phyloP scores from a whole-genome alignment of 2,113 vertebrate species.

The Amphiprion percula region DNA sequence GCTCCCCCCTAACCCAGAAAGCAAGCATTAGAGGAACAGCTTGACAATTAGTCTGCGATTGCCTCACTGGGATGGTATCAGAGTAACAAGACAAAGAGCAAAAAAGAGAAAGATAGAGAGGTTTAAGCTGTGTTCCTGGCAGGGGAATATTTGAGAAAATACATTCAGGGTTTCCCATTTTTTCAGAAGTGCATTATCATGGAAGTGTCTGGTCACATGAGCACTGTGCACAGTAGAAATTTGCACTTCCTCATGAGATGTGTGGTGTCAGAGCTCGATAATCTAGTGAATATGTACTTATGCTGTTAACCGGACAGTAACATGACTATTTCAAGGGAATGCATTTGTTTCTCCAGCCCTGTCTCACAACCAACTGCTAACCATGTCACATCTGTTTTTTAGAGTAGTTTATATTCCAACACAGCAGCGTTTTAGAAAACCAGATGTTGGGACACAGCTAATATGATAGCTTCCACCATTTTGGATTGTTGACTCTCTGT shows the following conservation, averaged over 20 bases:
- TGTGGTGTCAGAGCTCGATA: not conserved
- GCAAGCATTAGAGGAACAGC: constrained; percentile 66
- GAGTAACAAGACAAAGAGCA: constrained; percentile 32
- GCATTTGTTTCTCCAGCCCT: not conserved
- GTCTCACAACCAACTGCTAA: not conserved
- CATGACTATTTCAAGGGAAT: not conserved
- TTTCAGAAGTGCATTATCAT: constrained; percentile 3
- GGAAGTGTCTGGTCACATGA: not conserved
- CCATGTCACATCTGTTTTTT: not conserved
- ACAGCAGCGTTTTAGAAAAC: not conserved
- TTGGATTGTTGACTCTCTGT: not conserved
- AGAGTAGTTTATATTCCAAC: not conserved
- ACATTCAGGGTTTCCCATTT: constrained; percentile 10
- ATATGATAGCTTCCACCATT: not conserved
- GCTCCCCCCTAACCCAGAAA: constrained; percentile 73
- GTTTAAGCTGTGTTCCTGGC: constrained; percentile 15
- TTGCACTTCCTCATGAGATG: not conserved
- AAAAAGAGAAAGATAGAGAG: constrained; percentile 28
- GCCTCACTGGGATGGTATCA: constrained; percentile 50
- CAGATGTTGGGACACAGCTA: not conserved
- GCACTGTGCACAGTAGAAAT: not conserved
- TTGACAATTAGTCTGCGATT: constrained; percentile 68
- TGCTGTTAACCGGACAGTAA: not conserved
- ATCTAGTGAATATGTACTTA: not conserved
- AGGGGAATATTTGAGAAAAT: constrained; percentile 22